Evolutionary conservation across 2,113 vertebrate species (phyloP).

Genomic region (Rhombomys opimus): DNA sequence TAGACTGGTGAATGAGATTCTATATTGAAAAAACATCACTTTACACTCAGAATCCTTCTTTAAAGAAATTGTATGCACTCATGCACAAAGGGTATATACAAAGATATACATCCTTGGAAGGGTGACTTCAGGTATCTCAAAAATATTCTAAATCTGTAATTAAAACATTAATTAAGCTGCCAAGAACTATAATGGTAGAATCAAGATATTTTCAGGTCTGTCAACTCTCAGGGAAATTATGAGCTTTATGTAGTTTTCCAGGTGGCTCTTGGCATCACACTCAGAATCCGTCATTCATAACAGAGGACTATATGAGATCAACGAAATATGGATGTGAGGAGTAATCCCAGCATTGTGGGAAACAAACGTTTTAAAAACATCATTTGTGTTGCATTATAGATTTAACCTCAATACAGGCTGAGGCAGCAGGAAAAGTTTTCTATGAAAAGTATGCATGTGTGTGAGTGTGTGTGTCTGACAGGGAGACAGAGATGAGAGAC

Average conservation of each 20-base stretch:
- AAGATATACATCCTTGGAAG: not conserved
- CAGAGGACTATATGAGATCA: not conserved
- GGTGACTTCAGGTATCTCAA: not conserved
- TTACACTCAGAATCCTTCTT: not conserved
- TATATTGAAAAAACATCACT: not conserved
- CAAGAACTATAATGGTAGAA: conserved; percentile 32
- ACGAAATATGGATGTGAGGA: not conserved
- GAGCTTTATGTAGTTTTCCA: conserved; percentile 24
- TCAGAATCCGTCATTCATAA: conserved; percentile 17
- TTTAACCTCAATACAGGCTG: not conserved
- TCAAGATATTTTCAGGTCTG: conserved; percentile 39
- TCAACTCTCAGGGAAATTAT: conserved; percentile 22
- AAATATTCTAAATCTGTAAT: not conserved
- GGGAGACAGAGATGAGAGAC: not conserved
- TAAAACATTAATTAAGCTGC: conserved; percentile 31
- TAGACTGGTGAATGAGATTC: not conserved
- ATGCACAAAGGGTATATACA: not conserved
- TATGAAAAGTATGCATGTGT: not conserved
- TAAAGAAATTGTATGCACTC: not conserved
- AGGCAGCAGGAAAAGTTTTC: not conserved
- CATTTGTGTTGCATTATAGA: too few relatives aligned
- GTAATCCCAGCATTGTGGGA: not conserved
- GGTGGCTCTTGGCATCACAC: conserved; percentile 13
- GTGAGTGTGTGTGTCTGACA: not conserved
- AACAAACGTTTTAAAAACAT: not conserved